Conservation (phyloP, 2,113 vertebrate species). For the Notarius lentiginosus region DNA sequence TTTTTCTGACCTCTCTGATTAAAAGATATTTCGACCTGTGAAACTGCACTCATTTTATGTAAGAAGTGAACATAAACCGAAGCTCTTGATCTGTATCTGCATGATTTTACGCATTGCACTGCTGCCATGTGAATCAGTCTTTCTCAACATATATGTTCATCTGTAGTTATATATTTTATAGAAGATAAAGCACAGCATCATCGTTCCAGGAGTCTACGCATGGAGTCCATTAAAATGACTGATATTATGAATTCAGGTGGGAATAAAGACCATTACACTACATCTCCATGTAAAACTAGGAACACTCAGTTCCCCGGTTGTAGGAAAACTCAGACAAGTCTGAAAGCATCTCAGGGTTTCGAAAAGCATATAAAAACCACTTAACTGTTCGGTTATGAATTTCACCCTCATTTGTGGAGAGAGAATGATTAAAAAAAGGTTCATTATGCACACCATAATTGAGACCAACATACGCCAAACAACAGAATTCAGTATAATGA, state of each 20-base stretch:
- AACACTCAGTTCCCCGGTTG: not conserved
- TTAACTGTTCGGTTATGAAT: constrained; percentile 5
- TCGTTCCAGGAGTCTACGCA: not conserved
- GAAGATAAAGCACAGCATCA: not conserved
- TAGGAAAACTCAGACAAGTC: not conserved
- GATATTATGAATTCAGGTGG: not conserved
- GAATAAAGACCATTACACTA: not conserved
- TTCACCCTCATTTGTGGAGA: constrained; percentile 3
- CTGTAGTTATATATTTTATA: not conserved
- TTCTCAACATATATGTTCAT: too few species aligned
- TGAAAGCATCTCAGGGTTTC: not conserved
- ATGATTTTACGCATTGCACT: not conserved
- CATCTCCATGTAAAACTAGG: not conserved
- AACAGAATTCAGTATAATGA: constrained; percentile 41
- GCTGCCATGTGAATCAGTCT: not conserved
- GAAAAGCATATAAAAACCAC: not conserved
- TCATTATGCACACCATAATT: constrained; percentile 25
- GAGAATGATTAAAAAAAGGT: constrained; percentile 24
- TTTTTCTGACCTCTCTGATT: not conserved
- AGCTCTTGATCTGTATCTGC: too few species aligned
- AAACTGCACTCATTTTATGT: not conserved
- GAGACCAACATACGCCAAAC: constrained; percentile 38
- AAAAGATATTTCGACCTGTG: too few species aligned
- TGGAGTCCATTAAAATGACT: not conserved
- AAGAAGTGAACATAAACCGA: not conserved